Percentiles rank a stretch among this genome's conserved stretches.
These are phyloP conservation scores for Drosophila neotestacea DNA, from an alignment of 2,888 invertebrate species.

Conservation along the genomic window DNA sequence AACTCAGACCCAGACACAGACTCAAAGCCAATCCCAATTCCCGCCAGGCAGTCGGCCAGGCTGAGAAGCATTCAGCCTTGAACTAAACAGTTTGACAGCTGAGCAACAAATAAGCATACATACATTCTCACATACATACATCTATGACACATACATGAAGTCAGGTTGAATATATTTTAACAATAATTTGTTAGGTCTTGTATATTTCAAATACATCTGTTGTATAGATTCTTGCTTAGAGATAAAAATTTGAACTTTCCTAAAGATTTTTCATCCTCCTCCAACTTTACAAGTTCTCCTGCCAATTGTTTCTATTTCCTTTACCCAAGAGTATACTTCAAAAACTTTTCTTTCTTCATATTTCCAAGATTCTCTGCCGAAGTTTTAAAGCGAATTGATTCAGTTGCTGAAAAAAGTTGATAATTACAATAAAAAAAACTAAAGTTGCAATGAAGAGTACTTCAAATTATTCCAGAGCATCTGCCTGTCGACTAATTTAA, in stretches of 20 bases:
- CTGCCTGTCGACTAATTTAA: not conserved
- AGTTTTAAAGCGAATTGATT: not conserved
- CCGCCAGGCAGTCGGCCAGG: slow-evolving; percentile 45
- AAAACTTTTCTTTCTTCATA: not conserved
- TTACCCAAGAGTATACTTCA: not conserved
- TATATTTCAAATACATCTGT: not conserved
- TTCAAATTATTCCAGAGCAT: slow-evolving; percentile 10
- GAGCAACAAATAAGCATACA: slow-evolving; percentile 57
- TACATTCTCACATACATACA: not conserved
- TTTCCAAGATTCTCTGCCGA: not conserved
- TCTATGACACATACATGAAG: slow-evolving; percentile 14
- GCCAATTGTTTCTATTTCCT: not conserved
- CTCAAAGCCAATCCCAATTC: slow-evolving; percentile 52
- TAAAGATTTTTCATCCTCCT: too few relatives aligned
- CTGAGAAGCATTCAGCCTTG: slow-evolving; percentile 62
- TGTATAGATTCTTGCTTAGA: slow-evolving; percentile 8
- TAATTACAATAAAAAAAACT: too few relatives aligned
- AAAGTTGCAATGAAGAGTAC: too few relatives aligned
- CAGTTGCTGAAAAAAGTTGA: not conserved
- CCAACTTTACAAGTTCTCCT: not conserved
- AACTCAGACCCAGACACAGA: slow-evolving; percentile 1
- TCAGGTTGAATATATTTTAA: slow-evolving; percentile 49
- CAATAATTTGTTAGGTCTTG: slow-evolving; percentile 34
- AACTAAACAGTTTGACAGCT: slow-evolving; percentile 75
- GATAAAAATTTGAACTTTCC: not conserved